These are phyloP conservation scores for Tenthredo distinguenda DNA, from an alignment of 2,888 invertebrate species.

Conservation along the genomic window DNA sequence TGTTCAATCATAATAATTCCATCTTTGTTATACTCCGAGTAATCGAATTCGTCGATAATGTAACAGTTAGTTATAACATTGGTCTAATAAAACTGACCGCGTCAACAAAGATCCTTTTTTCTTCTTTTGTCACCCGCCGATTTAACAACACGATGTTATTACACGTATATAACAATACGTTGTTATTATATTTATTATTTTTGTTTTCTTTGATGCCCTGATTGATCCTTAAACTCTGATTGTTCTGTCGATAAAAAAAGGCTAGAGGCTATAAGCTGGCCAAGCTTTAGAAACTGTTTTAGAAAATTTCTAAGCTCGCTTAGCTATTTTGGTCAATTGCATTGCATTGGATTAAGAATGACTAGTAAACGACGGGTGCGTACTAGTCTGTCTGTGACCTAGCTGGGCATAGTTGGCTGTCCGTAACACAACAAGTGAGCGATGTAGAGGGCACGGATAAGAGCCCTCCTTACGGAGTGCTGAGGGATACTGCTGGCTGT, in stretches of 20 bases:
- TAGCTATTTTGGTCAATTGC: conserved; percentile 22
- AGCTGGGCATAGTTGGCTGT: conserved; percentile 61
- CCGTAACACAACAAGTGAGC: conserved; percentile 67
- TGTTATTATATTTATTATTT: not conserved
- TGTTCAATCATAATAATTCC: conserved; percentile 29
- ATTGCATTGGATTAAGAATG: not conserved
- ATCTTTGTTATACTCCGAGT: conserved; percentile 5
- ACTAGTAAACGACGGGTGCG: conserved; percentile 22
- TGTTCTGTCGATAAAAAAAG: conserved; percentile 39
- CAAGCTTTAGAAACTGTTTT: not conserved
- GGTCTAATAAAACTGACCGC: not conserved
- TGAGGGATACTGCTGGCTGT: conserved; percentile 72
- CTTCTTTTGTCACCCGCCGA: not conserved
- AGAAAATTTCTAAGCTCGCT: conserved; percentile 14
- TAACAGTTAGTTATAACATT: not conserved
- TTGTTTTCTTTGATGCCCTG: not conserved
- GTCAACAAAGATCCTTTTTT: not conserved
- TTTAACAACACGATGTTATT: not conserved
- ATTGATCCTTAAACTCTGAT: conserved; percentile 10
- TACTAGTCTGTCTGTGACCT: conserved; percentile 52
- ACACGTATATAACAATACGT: not conserved
- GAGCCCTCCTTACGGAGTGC: conserved; percentile 72
- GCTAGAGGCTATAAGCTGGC: not conserved
- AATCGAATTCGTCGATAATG: not conserved
- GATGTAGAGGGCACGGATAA: conserved; percentile 70